A percentile compares a stretch with the other conserved stretches of the same genome.
Evolutionary conservation across 2,113 vertebrate species (phyloP).

Genomic region (Neotragus moschatus): DNA sequence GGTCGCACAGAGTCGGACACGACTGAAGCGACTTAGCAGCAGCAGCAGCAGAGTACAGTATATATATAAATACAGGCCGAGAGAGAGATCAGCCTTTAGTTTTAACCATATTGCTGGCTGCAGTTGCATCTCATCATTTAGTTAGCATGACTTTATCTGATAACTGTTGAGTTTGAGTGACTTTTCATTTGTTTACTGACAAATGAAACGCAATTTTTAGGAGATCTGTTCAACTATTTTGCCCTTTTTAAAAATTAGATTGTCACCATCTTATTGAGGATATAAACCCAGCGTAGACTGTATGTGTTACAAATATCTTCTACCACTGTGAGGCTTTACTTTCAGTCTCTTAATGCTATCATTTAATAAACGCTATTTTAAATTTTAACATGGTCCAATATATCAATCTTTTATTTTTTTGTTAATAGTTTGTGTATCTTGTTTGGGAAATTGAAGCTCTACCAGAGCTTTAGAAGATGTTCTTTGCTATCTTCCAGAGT

Average conservation of each 20-base stretch:
- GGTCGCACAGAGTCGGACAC: rapidly evolving
- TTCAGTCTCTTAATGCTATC: background rate
- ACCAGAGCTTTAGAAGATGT: background rate
- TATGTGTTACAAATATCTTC: background rate
- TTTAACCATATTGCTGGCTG: background rate
- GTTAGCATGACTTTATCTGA: background rate
- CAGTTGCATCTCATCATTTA: background rate
- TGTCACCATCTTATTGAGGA: background rate
- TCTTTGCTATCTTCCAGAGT: background rate
- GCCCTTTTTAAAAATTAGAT: background rate
- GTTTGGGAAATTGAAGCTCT: background rate
- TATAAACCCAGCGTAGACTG: background rate
- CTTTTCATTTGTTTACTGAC: background rate
- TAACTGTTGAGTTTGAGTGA: background rate
- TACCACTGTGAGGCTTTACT: background rate
- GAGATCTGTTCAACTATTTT: background rate
- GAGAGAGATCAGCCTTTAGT: background rate
- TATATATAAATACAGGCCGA: background rate
- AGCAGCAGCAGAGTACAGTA: background rate
- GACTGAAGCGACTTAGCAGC: background rate
- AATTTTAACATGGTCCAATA: background rate
- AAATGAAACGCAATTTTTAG: background rate
- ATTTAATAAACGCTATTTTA: background rate
- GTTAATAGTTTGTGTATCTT: background rate
- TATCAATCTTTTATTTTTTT: background rate